Evolutionary conservation across 2,888 invertebrate species (phyloP), one percentile per base, ranked within the genome.

Genomic region (Acleris cristana): DNA sequence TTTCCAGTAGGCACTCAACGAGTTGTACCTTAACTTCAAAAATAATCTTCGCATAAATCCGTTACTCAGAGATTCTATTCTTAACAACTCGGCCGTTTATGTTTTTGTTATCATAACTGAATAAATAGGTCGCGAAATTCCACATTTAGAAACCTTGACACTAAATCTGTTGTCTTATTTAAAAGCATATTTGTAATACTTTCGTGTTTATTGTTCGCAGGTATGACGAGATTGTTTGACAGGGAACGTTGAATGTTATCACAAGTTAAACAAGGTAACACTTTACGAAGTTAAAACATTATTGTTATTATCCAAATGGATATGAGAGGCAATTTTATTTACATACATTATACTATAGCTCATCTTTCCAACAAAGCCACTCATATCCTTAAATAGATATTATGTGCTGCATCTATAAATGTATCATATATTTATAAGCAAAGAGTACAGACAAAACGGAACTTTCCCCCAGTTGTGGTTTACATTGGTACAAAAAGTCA

Each of bases 171-270:
- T 26, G 26, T 58, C n/a, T 56, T 52, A 26, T 56, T 56, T 21
- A 45, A 52, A 56, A 40, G 23, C 51, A 57, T 62, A 19, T 57
- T 51, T 52, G 2, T 63, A 49, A 30, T 52, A 34, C 23, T 54
- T 58, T 62, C 19, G 48, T 67, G 40, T 63, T n/a, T 58, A 53
- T 67, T 67, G 67, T 63, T 63, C 53, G 23, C 67, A 67, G 63
- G 67, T 67, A 67, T 26, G 59, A 51, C 51, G 58, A 63, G 58
- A 67, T 54, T 57, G 4, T 61, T 56, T 44, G 40, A 56, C 10
- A 44, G 53, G 18, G 30, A 19, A 51, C 34, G 44, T 48, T 48
- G 49, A 51, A 49, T 57, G 52, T 52, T 66, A 66, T 66, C 23
- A 45, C 45, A 34, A 45, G 53, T 18, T 21, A 52, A 30, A 52